A percentile compares a stretch with the other conserved stretches of the same genome.
Conservation (phyloP, 2,113 vertebrate species). For the Otis tarda region DNA sequence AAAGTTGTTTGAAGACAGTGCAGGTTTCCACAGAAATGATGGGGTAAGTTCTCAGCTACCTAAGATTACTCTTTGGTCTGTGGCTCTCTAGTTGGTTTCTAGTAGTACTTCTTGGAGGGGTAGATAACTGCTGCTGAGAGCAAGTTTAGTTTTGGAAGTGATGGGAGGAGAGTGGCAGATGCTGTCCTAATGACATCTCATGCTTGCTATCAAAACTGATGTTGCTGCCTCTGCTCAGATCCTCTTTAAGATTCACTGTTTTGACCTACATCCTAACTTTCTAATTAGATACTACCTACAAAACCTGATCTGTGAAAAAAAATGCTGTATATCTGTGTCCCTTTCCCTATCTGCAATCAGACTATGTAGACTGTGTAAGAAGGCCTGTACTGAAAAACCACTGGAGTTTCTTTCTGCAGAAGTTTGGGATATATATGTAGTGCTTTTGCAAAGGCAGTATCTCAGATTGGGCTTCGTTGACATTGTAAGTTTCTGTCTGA, state of each 20-base stretch:
- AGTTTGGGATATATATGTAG: not conserved
- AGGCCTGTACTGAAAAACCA: not conserved
- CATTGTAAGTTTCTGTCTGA: not conserved
- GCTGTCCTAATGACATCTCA: not conserved
- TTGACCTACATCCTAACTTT: not conserved
- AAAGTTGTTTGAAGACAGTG: not conserved
- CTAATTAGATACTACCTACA: not conserved
- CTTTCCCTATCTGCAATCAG: not conserved
- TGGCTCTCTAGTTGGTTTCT: not conserved
- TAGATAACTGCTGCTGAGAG: not conserved
- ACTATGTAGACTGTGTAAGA: not conserved
- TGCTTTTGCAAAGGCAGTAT: not conserved
- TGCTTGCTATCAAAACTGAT: not conserved
- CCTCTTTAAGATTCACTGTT: not conserved
- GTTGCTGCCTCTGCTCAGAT: not conserved
- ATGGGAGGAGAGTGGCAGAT: not conserved
- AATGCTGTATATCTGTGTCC: accelerated
- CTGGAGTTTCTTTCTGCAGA: not conserved
- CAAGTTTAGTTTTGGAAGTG: not conserved
- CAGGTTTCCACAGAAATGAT: not conserved
- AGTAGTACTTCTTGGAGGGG: not conserved
- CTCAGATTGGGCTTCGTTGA: not conserved
- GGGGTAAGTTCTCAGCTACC: not conserved
- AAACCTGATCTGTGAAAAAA: not conserved
- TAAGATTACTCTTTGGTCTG: not conserved